Evolutionary conservation across 2,113 vertebrate species (phyloP), one percentile per base, ranked within the genome.

Genomic region (Egretta garzetta): DNA sequence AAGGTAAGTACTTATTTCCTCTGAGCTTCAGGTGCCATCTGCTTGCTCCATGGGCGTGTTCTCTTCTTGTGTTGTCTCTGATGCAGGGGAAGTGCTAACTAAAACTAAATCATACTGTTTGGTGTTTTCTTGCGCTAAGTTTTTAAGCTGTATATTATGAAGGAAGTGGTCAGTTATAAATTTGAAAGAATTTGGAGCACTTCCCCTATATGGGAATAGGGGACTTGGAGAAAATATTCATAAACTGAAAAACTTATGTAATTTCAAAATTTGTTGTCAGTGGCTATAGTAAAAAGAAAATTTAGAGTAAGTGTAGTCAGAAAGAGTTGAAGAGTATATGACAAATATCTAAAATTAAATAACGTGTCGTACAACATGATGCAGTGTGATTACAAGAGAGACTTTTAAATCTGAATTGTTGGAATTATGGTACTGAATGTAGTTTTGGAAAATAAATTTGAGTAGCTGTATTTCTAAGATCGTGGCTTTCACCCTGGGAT

Each of bases 1-100:
- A 98, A 99, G 98, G 98, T 98, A 91, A 92, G 94, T 10, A 22
- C 17, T 47, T 16, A 7, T 62, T n/a, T 35, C 60, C 21, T 22
- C 56, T 11, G 63, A 86, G 71, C 50, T 74, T 43, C 50, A 10
- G 64, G 19, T n/a, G 70, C 74, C 10, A 5, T 22, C 52, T 15
- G 20, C 37, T 79, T 47, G 55, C 74, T 63, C 16, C 35, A 2
- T 14, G 58, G 35, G 23, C 6, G 1, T 8, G 4, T 35, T 63
- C 73, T 64, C 45, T 27, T 62, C 1, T 14, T 74, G 21, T 33
- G 20, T 21, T 67, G 24, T 33, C 49, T 24, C n/a, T 87, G 37
- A 8, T 76, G 49, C 30, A 55, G 33, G 43, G 45, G 35, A 73
- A 49, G 22, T n/a, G 47, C 60, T 60, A 6, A 87, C 14, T 67